phyloP scores from a whole-genome alignment of 2,888 invertebrate genomes.

The Podabrus alpinus region DNA sequence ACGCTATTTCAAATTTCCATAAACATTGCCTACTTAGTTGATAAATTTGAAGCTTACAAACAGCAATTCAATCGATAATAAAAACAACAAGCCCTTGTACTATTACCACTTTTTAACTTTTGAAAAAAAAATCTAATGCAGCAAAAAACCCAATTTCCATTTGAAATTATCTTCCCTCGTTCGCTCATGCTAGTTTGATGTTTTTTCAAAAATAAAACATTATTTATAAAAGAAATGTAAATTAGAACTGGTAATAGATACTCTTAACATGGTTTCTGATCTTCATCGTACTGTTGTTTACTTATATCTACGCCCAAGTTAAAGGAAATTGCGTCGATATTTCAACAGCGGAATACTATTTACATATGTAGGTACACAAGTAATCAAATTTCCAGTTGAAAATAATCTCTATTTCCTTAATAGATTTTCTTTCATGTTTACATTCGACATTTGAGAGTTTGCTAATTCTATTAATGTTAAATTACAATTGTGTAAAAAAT shows the following conservation, averaged over 20 bases:
- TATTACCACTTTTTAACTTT: background rate
- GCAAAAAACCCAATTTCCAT: background rate
- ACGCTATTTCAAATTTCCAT: constrained; percentile 23
- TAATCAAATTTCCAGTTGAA: constrained; percentile 45
- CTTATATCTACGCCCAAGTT: constrained; percentile 27
- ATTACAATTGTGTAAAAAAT: no score
- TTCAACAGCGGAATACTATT: constrained; percentile 43
- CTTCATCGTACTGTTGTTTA: constrained; percentile 25
- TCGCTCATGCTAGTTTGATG: background rate
- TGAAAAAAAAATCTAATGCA: background rate
- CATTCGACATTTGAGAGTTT: background rate
- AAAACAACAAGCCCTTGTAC: background rate
- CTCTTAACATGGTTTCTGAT: constrained; percentile 15
- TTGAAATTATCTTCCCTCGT: background rate
- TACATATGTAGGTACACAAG: constrained; percentile 42
- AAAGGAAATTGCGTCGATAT: constrained; percentile 36
- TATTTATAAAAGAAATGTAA: background rate
- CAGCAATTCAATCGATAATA: background rate
- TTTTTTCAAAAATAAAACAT: background rate
- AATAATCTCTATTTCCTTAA: constrained; percentile 38
- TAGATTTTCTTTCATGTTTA: background rate
- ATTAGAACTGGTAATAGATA: constrained; percentile 16
- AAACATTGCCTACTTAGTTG: constrained; percentile 24
- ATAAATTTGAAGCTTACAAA: constrained; percentile 25
- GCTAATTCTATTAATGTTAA: background rate